Evolutionary conservation across 2,888 invertebrate species (phyloP).

Genomic region (Odontomyia ornata): DNA sequence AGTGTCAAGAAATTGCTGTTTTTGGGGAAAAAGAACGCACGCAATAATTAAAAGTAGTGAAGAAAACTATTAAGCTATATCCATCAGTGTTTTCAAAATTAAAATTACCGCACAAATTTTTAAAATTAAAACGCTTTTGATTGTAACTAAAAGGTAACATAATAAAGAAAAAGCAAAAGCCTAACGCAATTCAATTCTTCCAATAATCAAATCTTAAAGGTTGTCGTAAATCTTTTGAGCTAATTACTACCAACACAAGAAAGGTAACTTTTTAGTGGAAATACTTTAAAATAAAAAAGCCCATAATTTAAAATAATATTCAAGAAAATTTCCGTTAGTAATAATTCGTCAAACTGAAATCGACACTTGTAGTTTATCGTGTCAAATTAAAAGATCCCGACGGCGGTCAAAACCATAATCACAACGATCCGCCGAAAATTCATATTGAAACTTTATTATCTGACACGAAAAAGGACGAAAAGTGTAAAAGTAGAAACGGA

Average conservation of each 20-base stretch:
- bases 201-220: conserved; percentile 29
- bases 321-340: not conserved
- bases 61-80: not conserved
- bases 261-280: not conserved
- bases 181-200: conserved; percentile 33
- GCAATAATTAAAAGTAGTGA: not conserved
- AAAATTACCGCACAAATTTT: not conserved
- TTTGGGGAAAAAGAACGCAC: not conserved
- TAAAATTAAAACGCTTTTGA: not conserved
- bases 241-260: not conserved
- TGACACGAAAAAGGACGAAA: not conserved
- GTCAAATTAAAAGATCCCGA: conserved; percentile 34
- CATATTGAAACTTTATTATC: not conserved
- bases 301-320: too few species aligned
- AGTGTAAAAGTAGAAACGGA: not conserved
- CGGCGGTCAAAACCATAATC: not conserved
- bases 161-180: too few species aligned
- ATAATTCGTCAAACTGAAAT: conserved; percentile 37
- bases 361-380: conserved; percentile 20
- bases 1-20: not conserved
- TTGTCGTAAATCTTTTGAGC: not conserved
- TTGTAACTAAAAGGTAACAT: not conserved
- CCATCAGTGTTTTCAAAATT: not conserved
- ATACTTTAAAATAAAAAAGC: too few species aligned
- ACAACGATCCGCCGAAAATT: not conserved